Evolutionary conservation across 1,140 invertebrate genomes (phyloP), one percentile per base, ranked within the genome.

Genomic region (Drosophila suzukii): DNA sequence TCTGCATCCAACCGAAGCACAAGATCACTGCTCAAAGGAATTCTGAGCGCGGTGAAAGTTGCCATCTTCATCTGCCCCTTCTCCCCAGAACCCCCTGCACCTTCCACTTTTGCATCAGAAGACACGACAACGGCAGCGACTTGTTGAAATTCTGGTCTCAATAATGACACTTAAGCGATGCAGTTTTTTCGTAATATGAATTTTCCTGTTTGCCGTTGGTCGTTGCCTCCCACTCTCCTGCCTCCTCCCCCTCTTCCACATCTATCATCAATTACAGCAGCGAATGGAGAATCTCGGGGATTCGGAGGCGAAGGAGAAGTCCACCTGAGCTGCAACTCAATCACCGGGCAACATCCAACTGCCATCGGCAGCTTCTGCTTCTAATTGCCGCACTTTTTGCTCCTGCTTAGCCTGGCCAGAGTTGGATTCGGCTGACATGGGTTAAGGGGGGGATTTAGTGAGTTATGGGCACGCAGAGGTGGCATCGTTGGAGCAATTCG

Each of bases 111-210:
- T 53, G 53, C 62, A 74, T 53, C 44, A 44, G 47, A 73, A 72
- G 72, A 72, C 72, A 81, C 81, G 72, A 70, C 81, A 55, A 62
- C 63, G 43, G 61, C 71, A 67, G 78, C 74, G 68, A 78, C 83
- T 86, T 78, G 83, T 86, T 82, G 75, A 79, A 81, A 82, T 82
- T 86, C 82, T 86, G 82, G 82, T 86, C 82, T 83, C 82, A 86
- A 86, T 86, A 86, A 86, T 88, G 82, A 86, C 82, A 86, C 83
- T 88, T 88, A 88, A 86, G 81, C 83, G 83, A 88, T 86, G 83
- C 82, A 86, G 49, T 86, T 86, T 86, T 86, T 86, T 86, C 78
- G 83, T 86, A 86, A 86, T 86, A 86, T 82, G 82, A 86, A 88
- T 88, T 88, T 86, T 86, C 82, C 82, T 86, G 82, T 81, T 81